Base-by-base conservation (phyloP, 53 echinoderm and acorn worm species). In the Echinometra lucunter region DNA sequence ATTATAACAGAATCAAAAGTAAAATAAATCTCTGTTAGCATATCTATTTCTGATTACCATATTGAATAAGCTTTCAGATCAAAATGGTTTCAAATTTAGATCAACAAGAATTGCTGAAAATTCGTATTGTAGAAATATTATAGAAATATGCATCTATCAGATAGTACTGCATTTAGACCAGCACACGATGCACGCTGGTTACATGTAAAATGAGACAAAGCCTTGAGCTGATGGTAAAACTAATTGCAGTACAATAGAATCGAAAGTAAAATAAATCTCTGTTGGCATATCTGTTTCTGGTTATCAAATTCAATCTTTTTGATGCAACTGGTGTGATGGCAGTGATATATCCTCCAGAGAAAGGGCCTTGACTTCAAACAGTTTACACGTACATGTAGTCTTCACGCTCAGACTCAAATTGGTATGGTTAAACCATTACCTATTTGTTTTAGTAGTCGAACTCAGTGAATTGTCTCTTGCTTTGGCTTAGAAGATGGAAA, bases 251-350 rank as follows among this genome's bases (percentile, higher is more conserved):
- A 90, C 66, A 90, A 90, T 90, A 60, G 57, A 57, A 90, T 90
- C 58, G 42, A 37, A 90, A 58, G 58, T 66, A 63, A 23, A 21
- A 90, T 60, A 38, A 66, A 90, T 90, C 66, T 28, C 4, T 90
- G 37, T 38, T 90, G 90, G 42, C 90, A 90, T 66, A 90, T 60
- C 90, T 90, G 58, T 90, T 21, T 60, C 90, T 90, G 57, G 37
- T 57, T 21, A 58, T 60, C 58, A 60, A 21, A 60, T 90, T 58
- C 10, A 90, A 90, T 58, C 90, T 37, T 37, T 38, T 58, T 12
- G 90, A 90, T 58, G 37, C 57, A 23, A 40, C n/a, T 9, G 10
- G 18, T 90, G 35, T 23, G 58, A 58, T 66, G 58, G 27, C 90
- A 90, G 27, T 90, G 90, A 90, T 63, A 58, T 90, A 88, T 88